Percentiles rank a stretch among this genome's conserved stretches.
Evolutionary conservation across 2,888 invertebrate genomes (phyloP).

Genomic region (Andrena bicolor): DNA sequence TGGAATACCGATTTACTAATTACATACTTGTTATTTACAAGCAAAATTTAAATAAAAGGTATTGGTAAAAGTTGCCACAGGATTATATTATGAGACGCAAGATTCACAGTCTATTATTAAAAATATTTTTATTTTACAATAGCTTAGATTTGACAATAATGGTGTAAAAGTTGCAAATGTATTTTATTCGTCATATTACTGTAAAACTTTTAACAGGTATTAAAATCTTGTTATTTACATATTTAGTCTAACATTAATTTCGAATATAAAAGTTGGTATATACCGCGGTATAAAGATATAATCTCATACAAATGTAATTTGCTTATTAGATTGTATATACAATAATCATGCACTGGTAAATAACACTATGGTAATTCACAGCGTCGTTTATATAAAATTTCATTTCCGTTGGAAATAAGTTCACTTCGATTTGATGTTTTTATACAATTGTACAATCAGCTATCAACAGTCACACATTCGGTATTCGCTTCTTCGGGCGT

Average conservation of each 20-base stretch:
- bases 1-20: too few relatives aligned
- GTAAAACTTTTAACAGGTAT: too few relatives aligned
- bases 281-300: background rate
- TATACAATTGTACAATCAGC: background rate
- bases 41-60: too few relatives aligned
- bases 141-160: too few relatives aligned
- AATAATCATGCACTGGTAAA: background rate
- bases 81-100: too few relatives aligned
- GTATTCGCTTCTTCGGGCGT: slow-evolving; percentile 76
- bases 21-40: too few relatives aligned
- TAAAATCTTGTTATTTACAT: background rate
- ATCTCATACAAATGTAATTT: background rate
- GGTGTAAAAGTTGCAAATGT: too few relatives aligned
- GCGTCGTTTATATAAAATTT: slow-evolving; percentile 8
- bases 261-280: background rate
- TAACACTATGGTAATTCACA: background rate
- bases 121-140: too few relatives aligned
- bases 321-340: background rate
- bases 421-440: background rate
- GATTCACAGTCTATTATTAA: too few relatives aligned
- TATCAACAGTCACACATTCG: slow-evolving; percentile 64
- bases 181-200: too few relatives aligned
- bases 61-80: too few relatives aligned
- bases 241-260: background rate
- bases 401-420: slow-evolving; percentile 8